These are phyloP conservation scores for Kuschelorhynchus macadamiae DNA, from an alignment of 2,888 invertebrate genomes.

Conservation along the genomic window DNA sequence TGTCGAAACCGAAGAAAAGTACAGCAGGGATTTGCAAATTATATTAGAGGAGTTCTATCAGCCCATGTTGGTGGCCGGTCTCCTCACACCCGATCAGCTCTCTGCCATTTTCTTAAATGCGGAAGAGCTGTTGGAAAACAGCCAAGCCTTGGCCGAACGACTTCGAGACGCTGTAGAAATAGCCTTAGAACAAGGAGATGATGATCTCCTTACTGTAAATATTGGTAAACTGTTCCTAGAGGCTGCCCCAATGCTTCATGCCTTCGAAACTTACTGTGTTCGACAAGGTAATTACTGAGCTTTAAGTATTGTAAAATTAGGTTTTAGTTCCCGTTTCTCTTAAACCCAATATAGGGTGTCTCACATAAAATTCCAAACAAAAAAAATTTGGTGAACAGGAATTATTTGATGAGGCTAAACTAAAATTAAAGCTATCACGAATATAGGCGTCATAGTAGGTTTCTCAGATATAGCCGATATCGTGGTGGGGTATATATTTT, in stretches of 20 bases:
- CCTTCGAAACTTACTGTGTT: constrained; percentile 95
- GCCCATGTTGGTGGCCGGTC: constrained; percentile 93
- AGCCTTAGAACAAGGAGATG: constrained; percentile 83
- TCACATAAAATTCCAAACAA: too few species aligned
- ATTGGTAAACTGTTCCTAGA: constrained; percentile 93
- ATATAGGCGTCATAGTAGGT: too few species aligned
- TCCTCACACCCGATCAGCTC: constrained; percentile 91
- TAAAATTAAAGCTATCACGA: too few species aligned
- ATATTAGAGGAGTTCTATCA: constrained; percentile 94
- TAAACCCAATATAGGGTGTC: too few species aligned
- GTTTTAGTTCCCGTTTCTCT: too few species aligned
- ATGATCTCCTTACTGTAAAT: constrained; percentile 89
- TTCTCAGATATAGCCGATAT: too few species aligned
- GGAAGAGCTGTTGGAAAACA: constrained; percentile 90
- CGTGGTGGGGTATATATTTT: too few species aligned
- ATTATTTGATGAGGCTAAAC: too few species aligned
- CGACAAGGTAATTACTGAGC: constrained; percentile 80
- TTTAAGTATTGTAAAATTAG: too few species aligned
- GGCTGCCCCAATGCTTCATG: constrained; percentile 92
- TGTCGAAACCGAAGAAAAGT: constrained; percentile 96
- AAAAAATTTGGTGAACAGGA: too few species aligned
- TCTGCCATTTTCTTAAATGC: constrained; percentile 94
- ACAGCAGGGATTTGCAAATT: constrained; percentile 92
- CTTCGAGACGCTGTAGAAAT: constrained; percentile 90
- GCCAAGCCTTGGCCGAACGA: constrained; percentile 87